Base-by-base conservation (phyloP, 2,888 invertebrate genomes). In the Salpingus planirostris region DNA sequence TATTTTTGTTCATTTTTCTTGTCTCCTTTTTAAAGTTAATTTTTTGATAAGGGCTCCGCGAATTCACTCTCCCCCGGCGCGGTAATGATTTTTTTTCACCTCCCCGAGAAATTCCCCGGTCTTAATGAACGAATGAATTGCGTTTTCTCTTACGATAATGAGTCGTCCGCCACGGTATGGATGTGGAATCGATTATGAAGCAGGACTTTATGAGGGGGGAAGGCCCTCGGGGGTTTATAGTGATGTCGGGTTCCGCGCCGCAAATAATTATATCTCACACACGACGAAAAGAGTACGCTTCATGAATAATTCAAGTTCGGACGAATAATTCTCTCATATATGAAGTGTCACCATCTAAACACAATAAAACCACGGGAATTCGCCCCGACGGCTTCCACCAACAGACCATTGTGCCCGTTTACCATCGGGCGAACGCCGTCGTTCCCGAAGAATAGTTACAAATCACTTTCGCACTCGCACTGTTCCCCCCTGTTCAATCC, bases 261-360 rank as follows among this genome's bases (percentile, higher is more conserved):
- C 3, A 24, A 24, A 33, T 38, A 38, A 38, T 38, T 38, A 38
- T 35, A 38, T 31, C 31, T 35, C 35, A 27, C 38, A 38, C 36
- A 36, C 31, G 30, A 26, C 32, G 38, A 41, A 38, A 38, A 41
- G 24, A 28, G 11, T 27, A 36, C 38, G 40, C 34, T 25, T 21
- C 22, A 36, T 41, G 38, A 41, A 41, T 45, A 41, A 43, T 45
- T 41, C 41, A 41, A 31, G 15, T 32, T 32, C 27, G 26, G 24
- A n/a, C 23, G 34, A 34, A 24, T 38, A 30, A 34, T 34, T 38
- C 34, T 6, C 31, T 8, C 31, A 15, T 39, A 30, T 35, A 39
- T 35, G 35, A 36, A 35, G 32, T 39, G 39, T 39, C 32, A 32
- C n/a, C 39, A 35, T 35, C 35, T 36, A 29, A 38, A 32, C 31